These are phyloP conservation scores for Myotis daubentonii DNA, from an alignment of 2,797 vertebrate genomes.

Conservation along the genomic window DNA sequence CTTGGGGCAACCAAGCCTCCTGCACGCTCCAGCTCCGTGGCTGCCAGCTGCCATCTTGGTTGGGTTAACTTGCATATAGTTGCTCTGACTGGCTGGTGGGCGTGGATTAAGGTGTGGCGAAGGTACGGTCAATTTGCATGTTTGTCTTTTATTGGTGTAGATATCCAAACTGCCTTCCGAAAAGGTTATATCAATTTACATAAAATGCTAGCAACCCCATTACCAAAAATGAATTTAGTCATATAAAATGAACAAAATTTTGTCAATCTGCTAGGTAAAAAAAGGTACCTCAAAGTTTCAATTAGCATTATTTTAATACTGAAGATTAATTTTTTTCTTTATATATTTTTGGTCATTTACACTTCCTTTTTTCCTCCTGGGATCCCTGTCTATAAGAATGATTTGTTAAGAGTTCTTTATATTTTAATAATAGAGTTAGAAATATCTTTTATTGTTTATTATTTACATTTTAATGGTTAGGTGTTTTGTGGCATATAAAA, in stretches of 20 bases:
- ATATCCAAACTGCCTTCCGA: not conserved
- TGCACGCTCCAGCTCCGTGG: no score
- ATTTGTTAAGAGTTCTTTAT: not conserved
- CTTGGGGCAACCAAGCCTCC: no score
- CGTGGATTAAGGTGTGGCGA: no score
- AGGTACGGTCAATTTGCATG: no score
- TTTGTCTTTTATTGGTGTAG: no score
- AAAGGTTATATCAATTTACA: not conserved
- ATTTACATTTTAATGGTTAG: slow-evolving; percentile 23
- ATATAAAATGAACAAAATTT: slow-evolving; percentile 17
- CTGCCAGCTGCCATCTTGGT: no score
- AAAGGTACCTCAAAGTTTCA: not conserved
- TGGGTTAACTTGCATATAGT: no score
- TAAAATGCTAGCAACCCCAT: not conserved
- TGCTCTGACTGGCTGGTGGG: no score
- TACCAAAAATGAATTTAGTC: slow-evolving; percentile 3
- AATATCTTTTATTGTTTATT: not conserved
- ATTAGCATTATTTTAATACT: not conserved
- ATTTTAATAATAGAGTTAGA: not conserved
- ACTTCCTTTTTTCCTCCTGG: not conserved
- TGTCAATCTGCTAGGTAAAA: not conserved
- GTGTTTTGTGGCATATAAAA: slow-evolving; percentile 3
- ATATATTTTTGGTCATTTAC: not conserved
- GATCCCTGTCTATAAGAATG: not conserved
- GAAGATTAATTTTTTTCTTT: slow-evolving; percentile 21